phyloP scores from a whole-genome alignment of 2,888 invertebrate species.

The Ecliptopera silaceata region DNA sequence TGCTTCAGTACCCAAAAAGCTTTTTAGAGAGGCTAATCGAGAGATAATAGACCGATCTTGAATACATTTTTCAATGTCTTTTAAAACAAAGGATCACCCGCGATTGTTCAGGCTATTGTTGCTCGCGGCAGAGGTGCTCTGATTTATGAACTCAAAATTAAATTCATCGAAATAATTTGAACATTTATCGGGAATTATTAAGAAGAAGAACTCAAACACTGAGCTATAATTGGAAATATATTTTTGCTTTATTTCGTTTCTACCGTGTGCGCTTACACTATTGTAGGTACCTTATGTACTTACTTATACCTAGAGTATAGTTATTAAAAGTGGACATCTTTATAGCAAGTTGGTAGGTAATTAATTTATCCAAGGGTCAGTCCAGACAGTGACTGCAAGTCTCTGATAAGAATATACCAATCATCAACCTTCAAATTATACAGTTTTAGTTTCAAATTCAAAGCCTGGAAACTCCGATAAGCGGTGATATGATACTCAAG shows the following conservation, averaged over 20 bases:
- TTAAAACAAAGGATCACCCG: conserved; percentile 29
- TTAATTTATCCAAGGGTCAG: no score
- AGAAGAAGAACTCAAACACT: no score
- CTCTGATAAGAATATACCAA: conserved; percentile 22
- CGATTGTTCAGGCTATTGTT: conserved; percentile 17
- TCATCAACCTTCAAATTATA: conserved; percentile 11
- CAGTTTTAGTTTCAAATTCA: conserved; percentile 3
- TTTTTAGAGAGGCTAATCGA: conserved; percentile 27
- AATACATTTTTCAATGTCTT: conserved; percentile 40
- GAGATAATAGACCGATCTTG: conserved; percentile 23
- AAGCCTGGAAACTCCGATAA: conserved; percentile 6
- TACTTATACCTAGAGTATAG: no score
- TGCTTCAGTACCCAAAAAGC: background rate
- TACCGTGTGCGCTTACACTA: no score
- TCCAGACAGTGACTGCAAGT: no score
- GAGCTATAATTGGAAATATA: no score
- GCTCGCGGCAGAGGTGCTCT: conserved; percentile 17
- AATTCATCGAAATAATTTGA: no score
- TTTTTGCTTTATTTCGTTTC: no score
- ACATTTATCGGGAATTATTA: no score
- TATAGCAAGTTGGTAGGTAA: no score
- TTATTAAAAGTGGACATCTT: no score
- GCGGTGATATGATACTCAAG: background rate
- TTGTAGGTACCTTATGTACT: no score
- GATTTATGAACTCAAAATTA: background rate